Evolutionary conservation across 2,113 vertebrate species (phyloP).

Genomic region (Glaucomys volans): DNA sequence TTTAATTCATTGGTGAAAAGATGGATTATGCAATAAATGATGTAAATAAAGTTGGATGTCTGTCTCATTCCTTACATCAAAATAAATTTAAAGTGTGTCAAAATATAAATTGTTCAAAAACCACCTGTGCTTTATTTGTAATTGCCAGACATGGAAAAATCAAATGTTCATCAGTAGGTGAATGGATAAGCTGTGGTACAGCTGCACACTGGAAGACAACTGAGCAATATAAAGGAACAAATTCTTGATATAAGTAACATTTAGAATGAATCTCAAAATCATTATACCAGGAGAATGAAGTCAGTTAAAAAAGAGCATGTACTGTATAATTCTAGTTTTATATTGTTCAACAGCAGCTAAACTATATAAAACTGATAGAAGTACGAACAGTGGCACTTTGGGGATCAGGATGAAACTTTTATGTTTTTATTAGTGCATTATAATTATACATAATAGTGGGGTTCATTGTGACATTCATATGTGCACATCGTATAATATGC

Average conservation of each 20-base stretch:
- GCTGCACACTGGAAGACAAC: too few species aligned
- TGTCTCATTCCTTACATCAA: background rate
- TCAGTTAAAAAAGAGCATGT: background rate
- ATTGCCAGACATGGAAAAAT: background rate
- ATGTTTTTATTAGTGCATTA: too few species aligned
- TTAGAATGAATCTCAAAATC: background rate
- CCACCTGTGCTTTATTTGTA: background rate
- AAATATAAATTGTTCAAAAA: background rate
- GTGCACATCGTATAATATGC: too few species aligned
- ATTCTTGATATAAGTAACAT: background rate
- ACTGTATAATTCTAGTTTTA: too few species aligned
- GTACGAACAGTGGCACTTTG: background rate
- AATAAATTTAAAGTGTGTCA: background rate
- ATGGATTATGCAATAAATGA: background rate
- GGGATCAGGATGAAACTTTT: too few species aligned
- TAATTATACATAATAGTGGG: too few species aligned
- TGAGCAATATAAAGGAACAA: too few species aligned
- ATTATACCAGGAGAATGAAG: background rate
- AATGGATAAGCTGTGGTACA: too few species aligned
- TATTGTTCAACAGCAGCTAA: background rate
- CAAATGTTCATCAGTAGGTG: background rate
- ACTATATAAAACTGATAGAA: background rate
- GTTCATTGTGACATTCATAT: too few species aligned
- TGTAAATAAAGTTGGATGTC: background rate
- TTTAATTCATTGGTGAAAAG: conserved; percentile 48